Percentiles rank a stretch among this genome's conserved stretches.
These are phyloP conservation scores for Lutraria rhynchaena DNA, from an alignment of 1,140 invertebrate species.

Conservation along the genomic window DNA sequence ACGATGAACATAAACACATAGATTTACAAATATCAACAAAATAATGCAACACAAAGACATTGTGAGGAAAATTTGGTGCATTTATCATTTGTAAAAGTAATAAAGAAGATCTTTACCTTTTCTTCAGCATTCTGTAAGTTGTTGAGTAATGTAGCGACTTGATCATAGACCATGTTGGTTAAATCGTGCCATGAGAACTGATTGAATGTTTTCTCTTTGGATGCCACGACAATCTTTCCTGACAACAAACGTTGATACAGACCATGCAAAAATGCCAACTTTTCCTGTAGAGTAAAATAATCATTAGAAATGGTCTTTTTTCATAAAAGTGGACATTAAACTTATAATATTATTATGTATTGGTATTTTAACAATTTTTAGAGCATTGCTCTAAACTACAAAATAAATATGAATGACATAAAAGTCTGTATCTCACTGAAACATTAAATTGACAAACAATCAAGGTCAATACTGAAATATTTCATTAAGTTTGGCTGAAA, in stretches of 20 bases:
- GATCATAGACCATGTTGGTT: conserved; percentile 75
- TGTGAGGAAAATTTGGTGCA: not conserved
- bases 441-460: too few species aligned
- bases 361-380: too few species aligned
- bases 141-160: conserved; percentile 72
- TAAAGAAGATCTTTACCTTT: conserved; percentile 78
- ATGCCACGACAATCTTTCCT: conserved; percentile 62
- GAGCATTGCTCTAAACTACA: too few species aligned
- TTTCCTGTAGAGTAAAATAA: too few species aligned
- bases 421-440: too few species aligned
- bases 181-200: conserved; percentile 76
- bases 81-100: not conserved
- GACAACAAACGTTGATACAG: conserved; percentile 77
- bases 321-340: too few species aligned
- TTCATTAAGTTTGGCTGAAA: too few species aligned
- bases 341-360: too few species aligned
- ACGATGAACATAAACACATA: too few species aligned
- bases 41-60: not conserved
- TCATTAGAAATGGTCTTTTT: too few species aligned
- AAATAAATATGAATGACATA: too few species aligned
- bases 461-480: too few species aligned
- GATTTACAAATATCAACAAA: not conserved
- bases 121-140: conserved; percentile 73
- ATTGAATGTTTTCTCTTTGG: conserved; percentile 65
- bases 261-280: conserved; percentile 75